phyloP scores from a whole-genome alignment of 2,113 vertebrate species.

The Thinocorus orbignyianus region DNA sequence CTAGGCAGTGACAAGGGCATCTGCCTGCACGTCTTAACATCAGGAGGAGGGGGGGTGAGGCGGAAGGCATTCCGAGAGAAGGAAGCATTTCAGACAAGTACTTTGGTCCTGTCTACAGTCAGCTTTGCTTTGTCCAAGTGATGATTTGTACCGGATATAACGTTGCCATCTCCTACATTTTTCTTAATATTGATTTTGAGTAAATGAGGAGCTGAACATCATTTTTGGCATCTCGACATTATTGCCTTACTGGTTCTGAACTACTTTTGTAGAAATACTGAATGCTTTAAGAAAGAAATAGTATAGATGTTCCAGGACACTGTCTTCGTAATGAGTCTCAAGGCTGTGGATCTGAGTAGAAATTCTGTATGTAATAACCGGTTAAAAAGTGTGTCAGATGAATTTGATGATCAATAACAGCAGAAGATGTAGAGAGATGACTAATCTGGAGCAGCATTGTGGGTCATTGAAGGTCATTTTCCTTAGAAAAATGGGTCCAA shows the following conservation, averaged over 20 bases:
- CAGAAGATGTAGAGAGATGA: background rate
- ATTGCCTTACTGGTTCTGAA: background rate
- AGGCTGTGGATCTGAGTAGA: background rate
- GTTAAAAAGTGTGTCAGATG: background rate
- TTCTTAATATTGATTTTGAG: background rate
- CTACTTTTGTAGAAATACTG: background rate
- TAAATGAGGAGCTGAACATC: background rate
- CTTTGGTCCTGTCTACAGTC: slow-evolving; percentile 13
- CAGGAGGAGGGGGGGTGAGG: background rate
- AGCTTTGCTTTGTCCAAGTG: background rate
- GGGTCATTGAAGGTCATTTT: background rate
- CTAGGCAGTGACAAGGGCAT: slow-evolving; percentile 34
- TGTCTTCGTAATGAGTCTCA: background rate
- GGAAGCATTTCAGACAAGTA: slow-evolving; percentile 35
- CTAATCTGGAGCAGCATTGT: background rate
- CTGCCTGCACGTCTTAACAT: slow-evolving; percentile 39
- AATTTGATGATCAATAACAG: background rate
- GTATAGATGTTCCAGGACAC: background rate
- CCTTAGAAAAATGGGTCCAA: background rate
- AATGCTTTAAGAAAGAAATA: background rate
- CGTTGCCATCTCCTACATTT: background rate
- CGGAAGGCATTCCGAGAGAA: background rate
- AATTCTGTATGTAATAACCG: background rate
- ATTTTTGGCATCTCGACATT: background rate
- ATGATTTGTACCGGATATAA: slow-evolving; percentile 4